Conservation (phyloP, 1,140 invertebrate species). For the Drosophila sulfurigaster region DNA sequence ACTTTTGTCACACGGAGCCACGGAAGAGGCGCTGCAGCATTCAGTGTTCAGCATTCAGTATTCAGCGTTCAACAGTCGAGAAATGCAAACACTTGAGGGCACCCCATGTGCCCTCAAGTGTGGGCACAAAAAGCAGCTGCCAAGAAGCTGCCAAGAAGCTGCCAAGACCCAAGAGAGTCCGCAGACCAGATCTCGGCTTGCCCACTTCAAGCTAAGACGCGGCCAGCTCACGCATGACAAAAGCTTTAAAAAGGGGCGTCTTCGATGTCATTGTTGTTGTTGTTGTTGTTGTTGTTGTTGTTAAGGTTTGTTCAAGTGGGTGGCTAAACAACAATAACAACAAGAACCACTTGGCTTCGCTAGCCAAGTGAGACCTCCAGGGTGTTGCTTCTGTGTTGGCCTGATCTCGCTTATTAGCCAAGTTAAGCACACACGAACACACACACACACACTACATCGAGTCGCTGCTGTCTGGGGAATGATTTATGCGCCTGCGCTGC, state of each 20-base stretch:
- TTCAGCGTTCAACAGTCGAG: constrained; percentile 28
- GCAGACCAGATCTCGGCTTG: constrained; percentile 15
- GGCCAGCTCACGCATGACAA: constrained; percentile 64
- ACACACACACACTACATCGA: constrained; percentile 4
- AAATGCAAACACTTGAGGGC: constrained; percentile 67
- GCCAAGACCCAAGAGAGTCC: constrained; percentile 41
- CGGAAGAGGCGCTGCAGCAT: constrained; percentile 41
- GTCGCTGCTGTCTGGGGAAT: background rate
- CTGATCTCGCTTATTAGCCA: constrained; percentile 72
- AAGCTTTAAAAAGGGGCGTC: constrained; percentile 73
- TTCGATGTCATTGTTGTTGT: constrained; percentile 35
- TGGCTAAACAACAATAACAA: constrained; percentile 65
- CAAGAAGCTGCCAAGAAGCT: constrained; percentile 75
- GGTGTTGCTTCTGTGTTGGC: constrained; percentile 54
- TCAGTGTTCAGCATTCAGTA: background rate
- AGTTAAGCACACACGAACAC: constrained; percentile 3
- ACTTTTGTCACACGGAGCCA: constrained; percentile 48
- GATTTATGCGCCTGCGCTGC: constrained; percentile 53
- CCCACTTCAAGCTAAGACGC: constrained; percentile 51
- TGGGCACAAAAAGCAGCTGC: constrained; percentile 22
- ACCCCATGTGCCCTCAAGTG: constrained; percentile 47
- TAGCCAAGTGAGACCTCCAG: constrained; percentile 71
- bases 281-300: constrained; percentile 41
- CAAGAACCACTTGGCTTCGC: constrained; percentile 60
- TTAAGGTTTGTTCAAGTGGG: constrained; percentile 61